phyloP scores from a whole-genome alignment of 1,140 invertebrate genomes.

The Philopotamus ludificatus region DNA sequence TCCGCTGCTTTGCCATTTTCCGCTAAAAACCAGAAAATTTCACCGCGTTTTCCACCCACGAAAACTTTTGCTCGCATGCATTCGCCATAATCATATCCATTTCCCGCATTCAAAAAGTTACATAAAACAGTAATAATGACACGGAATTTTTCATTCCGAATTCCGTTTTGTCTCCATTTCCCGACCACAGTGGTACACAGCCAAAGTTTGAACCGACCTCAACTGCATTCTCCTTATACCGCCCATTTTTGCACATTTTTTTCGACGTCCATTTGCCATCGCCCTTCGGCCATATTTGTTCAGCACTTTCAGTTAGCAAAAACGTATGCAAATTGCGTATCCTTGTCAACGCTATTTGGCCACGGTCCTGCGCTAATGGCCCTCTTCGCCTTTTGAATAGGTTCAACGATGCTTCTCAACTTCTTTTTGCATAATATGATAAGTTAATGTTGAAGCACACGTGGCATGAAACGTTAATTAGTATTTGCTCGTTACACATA shows the following conservation, averaged over 20 bases:
- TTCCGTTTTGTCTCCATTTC: not conserved
- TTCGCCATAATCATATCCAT: not conserved
- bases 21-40: not conserved
- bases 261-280: not conserved
- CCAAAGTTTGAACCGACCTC: not conserved
- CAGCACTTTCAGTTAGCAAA: slow-evolving; percentile 12
- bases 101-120: no score
- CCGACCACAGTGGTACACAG: not conserved
- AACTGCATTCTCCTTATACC: not conserved
- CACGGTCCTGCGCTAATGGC: slow-evolving; percentile 14
- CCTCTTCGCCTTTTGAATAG: no score
- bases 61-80: not conserved
- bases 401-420: no score
- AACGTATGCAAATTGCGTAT: slow-evolving; percentile 24
- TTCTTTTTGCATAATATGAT: no score
- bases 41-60: not conserved
- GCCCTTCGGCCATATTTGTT: slow-evolving; percentile 1
- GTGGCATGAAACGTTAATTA: no score
- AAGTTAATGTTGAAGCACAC: no score
- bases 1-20: no score
- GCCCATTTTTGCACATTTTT: not conserved
- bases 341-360: slow-evolving; percentile 16
- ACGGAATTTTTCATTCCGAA: not conserved
- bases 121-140: no score
- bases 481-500: no score